Percentiles rank a stretch among this genome's conserved stretches.
These are phyloP conservation scores for Acanthosepion pharaonis DNA, from an alignment of 2,888 invertebrate species.

Conservation along the genomic window DNA sequence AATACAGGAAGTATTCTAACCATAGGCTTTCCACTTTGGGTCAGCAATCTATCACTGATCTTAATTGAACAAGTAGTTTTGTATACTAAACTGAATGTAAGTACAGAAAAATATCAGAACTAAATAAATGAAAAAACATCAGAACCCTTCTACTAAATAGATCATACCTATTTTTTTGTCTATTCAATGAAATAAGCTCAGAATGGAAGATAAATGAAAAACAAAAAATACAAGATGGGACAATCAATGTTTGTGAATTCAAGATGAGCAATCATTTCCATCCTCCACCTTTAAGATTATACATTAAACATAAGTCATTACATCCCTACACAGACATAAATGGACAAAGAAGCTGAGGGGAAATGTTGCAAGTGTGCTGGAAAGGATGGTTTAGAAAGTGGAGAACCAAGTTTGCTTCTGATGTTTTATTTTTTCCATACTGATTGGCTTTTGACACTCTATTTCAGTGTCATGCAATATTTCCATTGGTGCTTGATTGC, in stretches of 20 bases:
- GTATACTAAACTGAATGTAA: no score
- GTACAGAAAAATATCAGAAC: no score
- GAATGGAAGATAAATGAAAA: neutral
- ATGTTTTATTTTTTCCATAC: neutral
- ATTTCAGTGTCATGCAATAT: constrained; percentile 15
- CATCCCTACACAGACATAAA: neutral
- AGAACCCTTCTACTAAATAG: no score
- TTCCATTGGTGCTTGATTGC: neutral
- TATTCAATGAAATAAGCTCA: neutral
- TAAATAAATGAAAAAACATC: no score
- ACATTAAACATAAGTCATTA: constrained; percentile 33
- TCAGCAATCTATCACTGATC: no score
- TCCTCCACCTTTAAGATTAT: neutral
- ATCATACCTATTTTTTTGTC: neutral
- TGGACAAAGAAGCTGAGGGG: neutral
- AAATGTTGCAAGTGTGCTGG: neutral
- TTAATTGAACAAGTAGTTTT: no score
- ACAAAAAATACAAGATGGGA: neutral
- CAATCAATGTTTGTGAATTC: neutral
- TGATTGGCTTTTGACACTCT: neutral
- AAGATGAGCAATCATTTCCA: neutral
- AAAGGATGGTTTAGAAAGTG: neutral
- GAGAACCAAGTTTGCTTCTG: neutral
- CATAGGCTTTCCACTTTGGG: no score
- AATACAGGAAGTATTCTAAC: no score